Percentiles rank a stretch among this genome's conserved stretches.
These are phyloP conservation scores for Okamejei kenojei DNA, from an alignment of 2,797 vertebrate species.

Conservation along the genomic window DNA sequence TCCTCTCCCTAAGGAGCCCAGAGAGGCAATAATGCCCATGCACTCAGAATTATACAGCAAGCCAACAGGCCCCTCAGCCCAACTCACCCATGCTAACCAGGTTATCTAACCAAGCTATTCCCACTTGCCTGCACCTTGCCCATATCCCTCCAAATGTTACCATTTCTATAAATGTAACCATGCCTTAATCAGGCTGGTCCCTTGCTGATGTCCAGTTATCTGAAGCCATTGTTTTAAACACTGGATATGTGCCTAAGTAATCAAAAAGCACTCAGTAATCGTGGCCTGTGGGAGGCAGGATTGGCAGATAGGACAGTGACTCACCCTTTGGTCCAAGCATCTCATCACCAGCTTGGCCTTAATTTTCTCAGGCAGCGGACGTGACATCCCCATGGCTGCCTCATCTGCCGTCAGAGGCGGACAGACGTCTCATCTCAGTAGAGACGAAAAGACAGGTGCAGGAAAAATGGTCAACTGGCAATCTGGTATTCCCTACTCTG, in stretches of 20 bases:
- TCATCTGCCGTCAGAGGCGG: background rate
- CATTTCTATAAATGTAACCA: too few species aligned
- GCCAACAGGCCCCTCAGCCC: too few species aligned
- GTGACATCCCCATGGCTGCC: background rate
- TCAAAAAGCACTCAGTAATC: background rate
- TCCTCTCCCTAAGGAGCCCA: too few species aligned
- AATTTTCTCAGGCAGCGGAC: constrained; percentile 16
- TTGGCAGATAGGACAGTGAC: background rate
- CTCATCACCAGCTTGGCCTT: background rate
- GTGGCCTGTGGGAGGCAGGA: background rate
- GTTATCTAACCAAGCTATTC: too few species aligned
- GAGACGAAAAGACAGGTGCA: background rate
- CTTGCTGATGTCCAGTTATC: background rate
- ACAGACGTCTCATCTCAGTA: background rate
- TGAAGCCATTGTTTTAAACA: background rate
- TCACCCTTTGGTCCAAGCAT: background rate
- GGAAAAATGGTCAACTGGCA: background rate
- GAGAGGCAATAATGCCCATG: too few species aligned
- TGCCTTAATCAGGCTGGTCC: too few species aligned
- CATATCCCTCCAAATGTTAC: too few species aligned
- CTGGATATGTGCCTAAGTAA: background rate
- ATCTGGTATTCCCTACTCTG: background rate
- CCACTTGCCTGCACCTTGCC: too few species aligned
- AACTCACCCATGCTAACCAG: too few species aligned
- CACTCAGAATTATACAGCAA: too few species aligned